These are phyloP conservation scores for Mythimna pallens DNA, from an alignment of 2,888 invertebrate species.

Conservation along the genomic window DNA sequence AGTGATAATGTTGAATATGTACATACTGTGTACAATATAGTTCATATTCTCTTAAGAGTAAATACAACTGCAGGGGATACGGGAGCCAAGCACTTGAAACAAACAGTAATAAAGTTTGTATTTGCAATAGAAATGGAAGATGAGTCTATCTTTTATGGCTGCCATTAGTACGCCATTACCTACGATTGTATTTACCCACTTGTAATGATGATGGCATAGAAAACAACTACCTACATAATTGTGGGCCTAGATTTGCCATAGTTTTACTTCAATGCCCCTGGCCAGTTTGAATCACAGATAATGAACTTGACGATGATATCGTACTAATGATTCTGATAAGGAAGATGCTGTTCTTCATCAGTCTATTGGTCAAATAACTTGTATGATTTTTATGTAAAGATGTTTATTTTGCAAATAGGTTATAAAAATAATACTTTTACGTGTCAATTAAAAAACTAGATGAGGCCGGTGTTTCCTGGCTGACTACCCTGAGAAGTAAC, in stretches of 20 bases:
- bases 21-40: slow-evolving; percentile 21
- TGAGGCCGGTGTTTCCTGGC: no score
- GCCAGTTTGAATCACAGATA: background rate
- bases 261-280: background rate
- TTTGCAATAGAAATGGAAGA: slow-evolving; percentile 33
- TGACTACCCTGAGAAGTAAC: no score
- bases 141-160: slow-evolving; percentile 46
- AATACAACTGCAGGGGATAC: slow-evolving; percentile 24
- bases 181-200: slow-evolving; percentile 29
- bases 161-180: slow-evolving; percentile 44
- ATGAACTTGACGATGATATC: background rate
- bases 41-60: slow-evolving; percentile 12
- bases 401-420: background rate
- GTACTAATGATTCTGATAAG: background rate
- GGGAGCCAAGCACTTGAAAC: slow-evolving; percentile 34
- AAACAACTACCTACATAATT: background rate
- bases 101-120: slow-evolving; percentile 28
- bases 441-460: no score
- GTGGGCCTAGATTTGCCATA: background rate
- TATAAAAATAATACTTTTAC: no score
- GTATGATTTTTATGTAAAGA: background rate
- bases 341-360: background rate
- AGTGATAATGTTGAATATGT: slow-evolving; percentile 19
- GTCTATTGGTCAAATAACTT: background rate
- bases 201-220: slow-evolving; percentile 17